Evolutionary conservation across 1,140 invertebrate species (phyloP), one percentile per base, ranked within the genome.

Genomic region (Bactericera cockerelli): DNA sequence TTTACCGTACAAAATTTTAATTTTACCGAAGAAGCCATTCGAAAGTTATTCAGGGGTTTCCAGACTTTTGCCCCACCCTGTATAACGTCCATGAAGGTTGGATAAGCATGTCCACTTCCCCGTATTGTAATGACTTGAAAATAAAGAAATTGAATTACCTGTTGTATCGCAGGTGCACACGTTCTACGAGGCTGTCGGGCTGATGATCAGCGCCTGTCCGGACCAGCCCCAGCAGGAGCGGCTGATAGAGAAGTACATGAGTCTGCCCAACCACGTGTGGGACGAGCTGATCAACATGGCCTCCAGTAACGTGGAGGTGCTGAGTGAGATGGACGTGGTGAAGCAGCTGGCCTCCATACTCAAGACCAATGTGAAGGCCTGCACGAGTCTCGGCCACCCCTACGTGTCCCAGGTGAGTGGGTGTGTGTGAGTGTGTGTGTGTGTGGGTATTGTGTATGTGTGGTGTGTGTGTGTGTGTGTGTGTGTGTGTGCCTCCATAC

Each of bases 181-280:
- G 36, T 99, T 99, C 75, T 99, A 99, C 74, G 97, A 99, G 77
- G 96, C 97, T 55, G 93, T 99, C 57, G 97, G 96, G 49, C 92
- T 96, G 68, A 99, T 99, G 93, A 98, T 99, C 67, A 89, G 84
- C 71, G 91, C 94, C 38, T 91, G 98, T 72, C 80, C 84, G 14
- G 93, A 98, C 73, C 81, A 86, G 66, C 77, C 84, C 33, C 77
- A 84, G 26, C 94, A 98, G 74, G 92, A 97, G 70, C 81, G 84
- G 56, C 76, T 99, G 11, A 98, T 99, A 68, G 93, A 98, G 68
- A 91, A 94, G 64, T 97, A 98, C 66, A 99, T 99, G 94, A 72
- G 83, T 64, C 77, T 99, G 56, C 97, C 97, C 8, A 99, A 99
- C 77, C 88, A 95, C 77, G 93, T 94, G 21, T 99, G 97, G 97